phyloP scores from a whole-genome alignment of 1,140 invertebrate genomes.

The Pseudobourletiella spinata region DNA sequence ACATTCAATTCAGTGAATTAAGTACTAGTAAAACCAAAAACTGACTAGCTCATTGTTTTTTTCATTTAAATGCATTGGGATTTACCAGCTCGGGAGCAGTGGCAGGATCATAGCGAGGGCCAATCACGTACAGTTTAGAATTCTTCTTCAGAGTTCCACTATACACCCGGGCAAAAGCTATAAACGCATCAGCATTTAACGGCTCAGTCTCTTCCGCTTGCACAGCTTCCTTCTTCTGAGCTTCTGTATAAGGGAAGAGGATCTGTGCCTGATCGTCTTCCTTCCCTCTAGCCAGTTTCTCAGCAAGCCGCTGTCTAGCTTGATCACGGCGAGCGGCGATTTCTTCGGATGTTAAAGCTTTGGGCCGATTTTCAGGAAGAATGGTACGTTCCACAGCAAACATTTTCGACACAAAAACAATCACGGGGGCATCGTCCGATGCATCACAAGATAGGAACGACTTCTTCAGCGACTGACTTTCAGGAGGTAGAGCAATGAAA shows the following conservation, averaged over 20 bases:
- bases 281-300: constrained; percentile 39
- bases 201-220: constrained; percentile 24
- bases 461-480: constrained; percentile 64
- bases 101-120: constrained; percentile 79
- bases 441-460: constrained; percentile 64
- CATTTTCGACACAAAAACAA: constrained; percentile 94
- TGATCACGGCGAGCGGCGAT: constrained; percentile 59
- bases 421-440: constrained; percentile 57
- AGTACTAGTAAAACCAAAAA: no score
- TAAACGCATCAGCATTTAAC: constrained; percentile 50
- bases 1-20: constrained; percentile 94
- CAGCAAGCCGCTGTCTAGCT: constrained; percentile 54
- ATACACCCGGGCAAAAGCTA: constrained; percentile 90
- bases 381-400: constrained; percentile 60
- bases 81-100: constrained; percentile 47
- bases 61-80: constrained; percentile 34
- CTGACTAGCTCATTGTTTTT: no score
- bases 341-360: constrained; percentile 64
- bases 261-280: constrained; percentile 33
- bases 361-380: constrained; percentile 62
- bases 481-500: constrained; percentile 57
- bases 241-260: neutral
- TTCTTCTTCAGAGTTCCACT: constrained; percentile 74
- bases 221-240: neutral
- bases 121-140: constrained; percentile 69